These are phyloP conservation scores for Amphibalanus amphitrite DNA, from an alignment of 1,140 invertebrate genomes.

Conservation along the genomic window DNA sequence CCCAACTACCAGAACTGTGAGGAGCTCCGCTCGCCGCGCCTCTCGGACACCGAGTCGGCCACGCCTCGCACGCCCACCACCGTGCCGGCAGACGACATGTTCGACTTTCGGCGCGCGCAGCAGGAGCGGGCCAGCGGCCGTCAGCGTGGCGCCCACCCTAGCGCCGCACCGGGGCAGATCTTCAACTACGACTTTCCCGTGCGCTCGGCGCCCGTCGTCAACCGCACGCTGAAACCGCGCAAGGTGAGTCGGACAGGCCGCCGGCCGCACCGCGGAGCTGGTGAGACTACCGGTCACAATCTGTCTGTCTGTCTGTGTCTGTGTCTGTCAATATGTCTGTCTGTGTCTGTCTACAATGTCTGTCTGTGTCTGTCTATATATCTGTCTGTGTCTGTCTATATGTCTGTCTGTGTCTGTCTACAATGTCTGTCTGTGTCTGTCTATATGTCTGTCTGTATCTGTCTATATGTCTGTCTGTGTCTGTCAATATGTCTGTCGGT, in stretches of 20 bases:
- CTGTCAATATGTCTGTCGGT: too few species aligned
- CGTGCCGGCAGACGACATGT: conserved; percentile 18
- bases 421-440: too few species aligned
- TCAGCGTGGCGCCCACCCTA: not conserved
- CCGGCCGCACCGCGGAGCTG: too few species aligned
- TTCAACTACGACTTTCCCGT: conserved; percentile 4
- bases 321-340: not conserved
- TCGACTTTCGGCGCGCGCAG: conserved; percentile 19
- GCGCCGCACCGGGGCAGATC: not conserved
- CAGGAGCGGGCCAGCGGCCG: not conserved
- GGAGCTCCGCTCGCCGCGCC: not conserved
- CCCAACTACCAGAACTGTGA: conserved; percentile 3
- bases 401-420: not conserved
- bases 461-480: too few species aligned
- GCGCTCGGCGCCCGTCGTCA: not conserved
- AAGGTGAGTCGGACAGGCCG: not conserved
- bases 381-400: not conserved
- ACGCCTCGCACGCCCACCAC: conserved; percentile 1
- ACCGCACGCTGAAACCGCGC: conserved; percentile 4
- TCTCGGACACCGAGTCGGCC: not conserved
- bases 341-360: not conserved
- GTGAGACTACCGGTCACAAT: too few species aligned
- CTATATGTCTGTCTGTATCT: too few species aligned
- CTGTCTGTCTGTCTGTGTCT: not conserved
- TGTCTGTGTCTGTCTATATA: not conserved